Base-by-base conservation (phyloP, 2,797 vertebrate genomes). In the Argentina silus region DNA sequence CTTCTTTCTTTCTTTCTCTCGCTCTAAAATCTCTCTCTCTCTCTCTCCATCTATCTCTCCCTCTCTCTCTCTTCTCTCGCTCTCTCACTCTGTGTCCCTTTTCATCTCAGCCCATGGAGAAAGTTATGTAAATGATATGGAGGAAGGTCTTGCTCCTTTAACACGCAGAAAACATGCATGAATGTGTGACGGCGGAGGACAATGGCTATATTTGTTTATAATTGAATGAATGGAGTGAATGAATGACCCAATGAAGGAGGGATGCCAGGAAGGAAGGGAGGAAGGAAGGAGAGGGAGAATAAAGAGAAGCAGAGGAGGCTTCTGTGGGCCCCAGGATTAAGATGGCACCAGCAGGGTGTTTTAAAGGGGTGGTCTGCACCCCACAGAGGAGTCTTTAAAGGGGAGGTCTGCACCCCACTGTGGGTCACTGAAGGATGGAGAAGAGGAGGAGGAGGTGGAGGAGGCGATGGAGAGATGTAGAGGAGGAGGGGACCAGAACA, bases 291-390 rank as follows among this genome's bases (percentile, higher is more conserved):
- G 60, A 48, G 59, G 11, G 3, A 10, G 23, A 60, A 60, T 14
- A 36, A 60, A 36, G 57, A 9, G 23, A 36, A 0, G 12, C 57
- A 27, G 57, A 12, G 12, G 12, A 36, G 23, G 23, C 57, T 15
- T 57, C 71, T 23, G 47, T 47, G 57, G 43, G 69, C 50, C 70
- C 36, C 50, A 36, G 75, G 75, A 68, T 68, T 72, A 67, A 65
- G 8, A 21, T 23, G 17, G 43, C 6, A 3, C 11, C 56, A 68
- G 72, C 42, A 65, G 45, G 64, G 36, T 36, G 27, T 60, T 62
- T 72, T 36, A 23, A 62, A 44, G 42, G 42, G 27, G 8, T 47
- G 56, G 14, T 23, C 53, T 44, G 63, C 56, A 53, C 19, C 63
- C 44, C 14, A 44, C 42, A 44, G 42, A 19, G 27, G 8, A 55